phyloP scores from a whole-genome alignment of 2,797 vertebrate genomes.

The Ibycter americanus region DNA sequence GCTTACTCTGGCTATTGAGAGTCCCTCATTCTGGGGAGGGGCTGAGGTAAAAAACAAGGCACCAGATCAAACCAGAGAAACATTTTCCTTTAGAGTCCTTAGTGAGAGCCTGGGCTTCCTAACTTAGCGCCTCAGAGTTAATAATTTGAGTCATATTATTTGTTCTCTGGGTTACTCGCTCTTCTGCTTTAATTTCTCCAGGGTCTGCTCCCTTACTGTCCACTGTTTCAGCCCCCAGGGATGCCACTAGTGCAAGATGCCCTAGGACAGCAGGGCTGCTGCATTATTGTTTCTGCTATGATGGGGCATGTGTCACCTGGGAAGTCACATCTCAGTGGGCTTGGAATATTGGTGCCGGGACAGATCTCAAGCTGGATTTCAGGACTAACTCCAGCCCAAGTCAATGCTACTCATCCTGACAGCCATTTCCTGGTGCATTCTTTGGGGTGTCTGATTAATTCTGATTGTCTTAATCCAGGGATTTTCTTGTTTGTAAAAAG shows the following conservation, averaged over 20 bases:
- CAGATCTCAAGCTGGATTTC: not conserved
- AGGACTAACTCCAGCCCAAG: not conserved
- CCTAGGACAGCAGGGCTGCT: not conserved
- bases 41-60: not conserved
- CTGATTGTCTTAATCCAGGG: not conserved
- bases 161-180: not conserved
- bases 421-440: not conserved
- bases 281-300: not conserved
- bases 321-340: not conserved
- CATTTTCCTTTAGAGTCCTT: not conserved
- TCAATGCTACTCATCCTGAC: not conserved
- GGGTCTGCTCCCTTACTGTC: not conserved
- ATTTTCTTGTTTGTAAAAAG: constrained; percentile 5
- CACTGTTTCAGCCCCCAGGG: not conserved
- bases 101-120: not conserved
- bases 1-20: not conserved
- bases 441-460: constrained; percentile 11
- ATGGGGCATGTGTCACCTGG: not conserved
- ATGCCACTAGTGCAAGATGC: not conserved
- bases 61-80: not conserved
- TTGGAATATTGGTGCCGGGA: not conserved
- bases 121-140: not conserved
- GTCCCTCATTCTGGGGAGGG: not conserved
- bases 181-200: not conserved
- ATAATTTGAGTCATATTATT: not conserved